Conservation (phyloP, 2,797 vertebrate genomes). For the Channa striata region DNA sequence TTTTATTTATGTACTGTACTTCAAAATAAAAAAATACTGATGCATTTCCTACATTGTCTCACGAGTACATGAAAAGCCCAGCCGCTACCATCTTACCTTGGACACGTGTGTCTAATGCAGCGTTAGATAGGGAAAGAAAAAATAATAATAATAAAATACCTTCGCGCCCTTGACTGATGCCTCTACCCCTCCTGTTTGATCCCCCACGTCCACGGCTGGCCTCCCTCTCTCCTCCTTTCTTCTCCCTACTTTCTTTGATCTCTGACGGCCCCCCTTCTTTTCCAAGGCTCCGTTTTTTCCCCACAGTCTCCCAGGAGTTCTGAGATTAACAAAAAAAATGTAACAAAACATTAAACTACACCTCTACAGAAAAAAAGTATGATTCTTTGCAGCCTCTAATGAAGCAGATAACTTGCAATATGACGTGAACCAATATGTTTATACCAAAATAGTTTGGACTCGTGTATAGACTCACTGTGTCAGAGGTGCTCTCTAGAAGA, state of each 20-base stretch:
- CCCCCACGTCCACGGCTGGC: slow-evolving; percentile 88
- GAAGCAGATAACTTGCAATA: not conserved
- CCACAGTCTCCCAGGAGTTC: slow-evolving; percentile 98
- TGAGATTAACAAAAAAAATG: slow-evolving; percentile 58
- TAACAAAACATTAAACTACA: not conserved
- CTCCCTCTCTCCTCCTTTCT: slow-evolving; percentile 89
- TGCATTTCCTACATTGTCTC: too few species aligned
- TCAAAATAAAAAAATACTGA: too few species aligned
- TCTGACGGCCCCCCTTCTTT: slow-evolving; percentile 88
- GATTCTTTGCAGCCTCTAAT: not conserved
- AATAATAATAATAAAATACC: slow-evolving; percentile 80
- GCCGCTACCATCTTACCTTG: too few species aligned
- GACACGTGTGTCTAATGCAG: too few species aligned
- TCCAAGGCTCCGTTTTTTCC: slow-evolving; percentile 93
- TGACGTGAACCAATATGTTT: not conserved
- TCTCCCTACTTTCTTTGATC: slow-evolving; percentile 91
- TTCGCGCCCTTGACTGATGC: slow-evolving; percentile 89
- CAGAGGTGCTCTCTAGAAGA: slow-evolving; percentile 94
- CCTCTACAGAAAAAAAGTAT: not conserved
- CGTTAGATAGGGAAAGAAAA: not conserved
- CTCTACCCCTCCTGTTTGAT: slow-evolving; percentile 90
- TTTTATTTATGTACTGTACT: too few species aligned
- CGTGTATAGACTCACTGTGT: slow-evolving; percentile 82
- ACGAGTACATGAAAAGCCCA: too few species aligned
- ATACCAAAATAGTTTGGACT: not conserved